Percentiles rank a stretch among this genome's conserved stretches.
Evolutionary conservation across 2,888 invertebrate genomes (phyloP).

Genomic region (Bugula neritina): DNA sequence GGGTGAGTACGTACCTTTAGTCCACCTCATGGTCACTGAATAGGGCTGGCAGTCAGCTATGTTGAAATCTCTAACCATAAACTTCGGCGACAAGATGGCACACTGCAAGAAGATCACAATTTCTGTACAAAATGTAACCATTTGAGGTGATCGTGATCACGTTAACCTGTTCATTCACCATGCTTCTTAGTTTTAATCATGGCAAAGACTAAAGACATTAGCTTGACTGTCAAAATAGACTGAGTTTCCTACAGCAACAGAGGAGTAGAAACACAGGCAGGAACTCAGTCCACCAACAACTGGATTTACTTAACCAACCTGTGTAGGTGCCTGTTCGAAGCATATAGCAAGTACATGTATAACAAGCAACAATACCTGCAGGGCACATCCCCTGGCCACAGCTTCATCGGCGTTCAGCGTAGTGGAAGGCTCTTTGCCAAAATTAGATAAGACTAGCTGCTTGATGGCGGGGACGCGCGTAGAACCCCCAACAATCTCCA

Average conservation of each 20-base stretch:
- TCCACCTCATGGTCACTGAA: slow-evolving; percentile 62
- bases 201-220: too few relatives aligned
- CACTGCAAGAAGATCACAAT: too few relatives aligned
- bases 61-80: slow-evolving; percentile 90
- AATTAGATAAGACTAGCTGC: slow-evolving; percentile 75
- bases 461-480: slow-evolving; percentile 90
- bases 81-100: slow-evolving; percentile 94
- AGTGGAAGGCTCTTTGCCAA: slow-evolving; percentile 77
- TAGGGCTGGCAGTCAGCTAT: slow-evolving; percentile 85
- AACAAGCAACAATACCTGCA: slow-evolving; percentile 54
- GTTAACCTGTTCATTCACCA: too few relatives aligned
- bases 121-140: too few relatives aligned
- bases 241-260: too few relatives aligned
- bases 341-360: background rate
- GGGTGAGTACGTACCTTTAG: slow-evolving; percentile 60
- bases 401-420: slow-evolving; percentile 94
- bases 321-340: too few relatives aligned
- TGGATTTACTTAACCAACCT: too few relatives aligned
- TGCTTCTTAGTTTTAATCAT: too few relatives aligned
- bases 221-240: too few relatives aligned
- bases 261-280: too few relatives aligned
- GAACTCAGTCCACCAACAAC: too few relatives aligned
- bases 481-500: slow-evolving; percentile 94
- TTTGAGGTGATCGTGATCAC: too few relatives aligned
- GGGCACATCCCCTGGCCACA: slow-evolving; percentile 88